Conservation (phyloP, 2,113 vertebrate species). For the Carassius gibelio region DNA sequence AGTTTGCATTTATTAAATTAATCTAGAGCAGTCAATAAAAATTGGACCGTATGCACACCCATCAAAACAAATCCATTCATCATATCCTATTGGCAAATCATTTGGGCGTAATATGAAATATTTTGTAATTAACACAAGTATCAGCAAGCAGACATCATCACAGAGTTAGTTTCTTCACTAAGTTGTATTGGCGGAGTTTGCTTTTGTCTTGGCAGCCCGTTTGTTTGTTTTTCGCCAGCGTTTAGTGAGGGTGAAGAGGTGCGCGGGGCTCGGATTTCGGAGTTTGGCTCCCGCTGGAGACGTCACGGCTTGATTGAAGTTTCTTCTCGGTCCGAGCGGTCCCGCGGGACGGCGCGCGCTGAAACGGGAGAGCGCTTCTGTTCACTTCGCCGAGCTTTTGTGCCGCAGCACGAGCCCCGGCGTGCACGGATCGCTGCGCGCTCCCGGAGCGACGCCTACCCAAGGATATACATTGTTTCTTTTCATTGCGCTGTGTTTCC, state of each 20-base stretch:
- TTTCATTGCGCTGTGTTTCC: neutral
- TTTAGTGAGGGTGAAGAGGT: conserved; percentile 24
- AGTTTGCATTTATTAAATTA: neutral
- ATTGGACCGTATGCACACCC: neutral
- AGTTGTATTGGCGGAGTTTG: conserved; percentile 17
- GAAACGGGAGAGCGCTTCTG: conserved; percentile 82
- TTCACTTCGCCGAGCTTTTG: conserved; percentile 84
- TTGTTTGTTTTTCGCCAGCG: conserved; percentile 6
- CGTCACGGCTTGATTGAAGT: conserved; percentile 90
- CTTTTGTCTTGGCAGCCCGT: conserved; percentile 29
- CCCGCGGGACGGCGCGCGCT: conserved; percentile 83
- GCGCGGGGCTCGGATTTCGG: conserved; percentile 83
- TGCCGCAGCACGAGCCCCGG: conserved; percentile 80
- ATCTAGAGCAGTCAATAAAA: neutral
- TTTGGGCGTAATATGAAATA: neutral
- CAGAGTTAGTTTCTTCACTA: neutral
- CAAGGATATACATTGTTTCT: conserved; percentile 72
- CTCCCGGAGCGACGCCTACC: conserved; percentile 77
- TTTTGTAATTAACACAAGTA: neutral
- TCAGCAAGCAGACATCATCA: neutral
- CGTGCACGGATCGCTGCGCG: conserved; percentile 77
- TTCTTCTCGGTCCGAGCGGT: conserved; percentile 82
- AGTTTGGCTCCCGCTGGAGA: conserved; percentile 81
- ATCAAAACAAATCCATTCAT: neutral
- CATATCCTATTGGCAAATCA: neutral